Percentiles rank a stretch among this genome's conserved stretches.
Evolutionary conservation across 2,888 invertebrate species (phyloP).

Genomic region (Steinernema hermaphroditum): DNA sequence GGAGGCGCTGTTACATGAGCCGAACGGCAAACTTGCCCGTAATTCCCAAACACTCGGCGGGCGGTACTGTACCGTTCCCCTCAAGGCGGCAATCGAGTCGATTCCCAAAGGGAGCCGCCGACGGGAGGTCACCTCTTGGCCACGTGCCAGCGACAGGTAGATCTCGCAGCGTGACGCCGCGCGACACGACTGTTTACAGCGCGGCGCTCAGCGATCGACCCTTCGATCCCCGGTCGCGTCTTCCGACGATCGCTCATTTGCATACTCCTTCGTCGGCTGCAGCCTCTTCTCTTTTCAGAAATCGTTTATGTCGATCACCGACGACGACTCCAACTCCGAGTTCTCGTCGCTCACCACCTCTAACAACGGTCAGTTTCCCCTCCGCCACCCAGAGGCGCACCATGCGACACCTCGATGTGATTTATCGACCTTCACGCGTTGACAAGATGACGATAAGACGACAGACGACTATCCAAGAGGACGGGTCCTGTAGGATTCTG

Average conservation of each 20-base stretch:
- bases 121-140: constrained; percentile 3
- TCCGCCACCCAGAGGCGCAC: neutral
- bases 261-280: neutral
- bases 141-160: constrained; percentile 20
- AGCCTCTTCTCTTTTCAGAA: constrained; percentile 1
- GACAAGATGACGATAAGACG: neutral
- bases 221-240: constrained; percentile 8
- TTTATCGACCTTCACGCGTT: constrained; percentile 19
- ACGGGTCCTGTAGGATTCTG: too few relatives aligned
- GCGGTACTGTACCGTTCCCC: neutral
- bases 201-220: constrained; percentile 3
- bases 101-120: neutral
- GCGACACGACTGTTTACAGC: constrained; percentile 28
- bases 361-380: constrained; percentile 7
- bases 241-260: constrained; percentile 14
- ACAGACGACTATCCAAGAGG: neutral
- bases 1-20: constrained; percentile 14
- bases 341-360: constrained; percentile 19
- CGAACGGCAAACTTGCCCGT: constrained; percentile 24
- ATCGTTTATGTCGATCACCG: constrained; percentile 9
- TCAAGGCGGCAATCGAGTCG: neutral
- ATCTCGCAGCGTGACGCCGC: neutral
- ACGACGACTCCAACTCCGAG: constrained; percentile 22
- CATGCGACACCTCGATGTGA: neutral
- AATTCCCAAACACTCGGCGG: constrained; percentile 22